phyloP scores from a whole-genome alignment of 2,888 invertebrate species.

The Lepidocyrtoides sp. region DNA sequence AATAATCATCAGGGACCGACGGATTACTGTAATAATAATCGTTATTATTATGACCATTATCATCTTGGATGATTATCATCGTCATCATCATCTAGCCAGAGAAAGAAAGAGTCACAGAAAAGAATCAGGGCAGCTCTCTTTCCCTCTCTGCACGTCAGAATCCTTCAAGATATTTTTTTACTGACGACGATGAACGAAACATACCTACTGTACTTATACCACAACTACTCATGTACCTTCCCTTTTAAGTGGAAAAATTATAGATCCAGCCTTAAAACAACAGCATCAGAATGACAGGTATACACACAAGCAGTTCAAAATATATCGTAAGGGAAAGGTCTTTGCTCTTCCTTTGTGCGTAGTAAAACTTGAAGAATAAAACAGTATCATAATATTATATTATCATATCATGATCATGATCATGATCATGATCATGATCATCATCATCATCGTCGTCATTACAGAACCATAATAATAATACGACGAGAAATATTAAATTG shows the following conservation, averaged over 20 bases:
- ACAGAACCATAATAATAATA: conserved; percentile 70
- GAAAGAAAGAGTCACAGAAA: conserved; percentile 36
- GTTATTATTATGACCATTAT: conserved; percentile 78
- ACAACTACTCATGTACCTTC: too few species aligned
- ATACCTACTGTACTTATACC: not conserved
- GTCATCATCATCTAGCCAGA: conserved; percentile 29
- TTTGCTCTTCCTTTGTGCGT: conserved; percentile 60
- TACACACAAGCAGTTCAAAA: not conserved
- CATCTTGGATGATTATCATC: conserved; percentile 71
- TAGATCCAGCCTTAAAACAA: conserved; percentile 44
- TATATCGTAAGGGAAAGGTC: conserved; percentile 56
- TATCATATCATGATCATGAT: conserved; percentile 47
- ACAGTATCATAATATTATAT: conserved; percentile 57
- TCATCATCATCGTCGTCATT: conserved; percentile 64
- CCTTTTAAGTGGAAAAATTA: not conserved
- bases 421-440: conserved; percentile 61
- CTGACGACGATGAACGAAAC: conserved; percentile 19
- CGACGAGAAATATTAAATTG: conserved; percentile 1
- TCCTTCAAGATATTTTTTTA: not conserved
- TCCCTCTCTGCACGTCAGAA: not conserved
- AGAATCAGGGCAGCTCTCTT: conserved; percentile 65
- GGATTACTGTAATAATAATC: conserved; percentile 77
- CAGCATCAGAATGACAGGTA: too few species aligned
- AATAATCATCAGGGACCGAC: conserved; percentile 71
- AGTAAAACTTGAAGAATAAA: too few species aligned